Evolutionary conservation across 92 coral and sea anemone species (phyloP), one percentile per base, ranked within the genome.

Genomic region (Porites evermanni): DNA sequence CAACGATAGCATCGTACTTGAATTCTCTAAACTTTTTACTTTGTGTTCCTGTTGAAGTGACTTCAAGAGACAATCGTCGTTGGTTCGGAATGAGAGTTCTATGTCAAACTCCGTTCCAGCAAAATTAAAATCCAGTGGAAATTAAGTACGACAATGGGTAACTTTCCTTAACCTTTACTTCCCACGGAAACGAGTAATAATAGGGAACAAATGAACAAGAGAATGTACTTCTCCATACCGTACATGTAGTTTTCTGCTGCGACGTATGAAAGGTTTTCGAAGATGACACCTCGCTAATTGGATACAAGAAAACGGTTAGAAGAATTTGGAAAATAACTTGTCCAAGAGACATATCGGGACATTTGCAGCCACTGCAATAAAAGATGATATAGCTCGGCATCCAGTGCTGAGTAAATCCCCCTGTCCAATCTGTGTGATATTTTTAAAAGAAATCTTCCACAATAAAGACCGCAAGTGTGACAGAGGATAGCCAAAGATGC

Each of bases 61-160:
- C 72, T 29, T 97, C 97, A 64, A 93, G 70, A 26, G 93, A 72
- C 14, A 97, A 71, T 64, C 90, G 75, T 73, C 99, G 84, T 68
- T 92, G 17, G 92, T 84, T 68, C 91, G 77, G 90, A 87, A 94
- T 8, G 88, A 85, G 9, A 94, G 77, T 53, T 66, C 83, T 17
- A 92, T 78, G 68, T 82, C 74, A 72, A 94, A 94, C 18, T 88
- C 82, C 38, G 84, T 73, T 38, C 51, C 79, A 3, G 94, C 95
- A 52, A 67, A 72, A 63, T 85, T 64, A 9, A 85, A 85, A 53
- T 85, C 88, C 58, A 70, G 14, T 24, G 88, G 88, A 68, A 66
- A 70, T 85, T 83, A 12, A 85, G 50, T 19, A 70, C 58, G 32
- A 76, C 69, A 20, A 20, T 12, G 12, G 82, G 75, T 13, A 12